A percentile compares a stretch with the other conserved stretches of the same genome.
Conservation (phyloP, 2,797 vertebrate genomes). For the Pagetopsis macropterus region DNA sequence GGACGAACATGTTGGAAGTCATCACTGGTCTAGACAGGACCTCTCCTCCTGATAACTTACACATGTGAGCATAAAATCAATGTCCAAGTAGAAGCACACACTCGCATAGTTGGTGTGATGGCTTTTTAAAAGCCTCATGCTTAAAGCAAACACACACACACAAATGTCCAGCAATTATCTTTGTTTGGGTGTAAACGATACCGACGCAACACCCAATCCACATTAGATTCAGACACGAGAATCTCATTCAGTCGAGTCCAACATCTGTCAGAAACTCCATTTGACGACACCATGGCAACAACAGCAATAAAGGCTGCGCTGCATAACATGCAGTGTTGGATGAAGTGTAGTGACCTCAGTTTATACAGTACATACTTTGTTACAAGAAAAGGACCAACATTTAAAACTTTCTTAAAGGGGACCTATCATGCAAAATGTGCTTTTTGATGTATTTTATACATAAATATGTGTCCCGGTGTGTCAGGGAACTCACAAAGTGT, state of each 20-base stretch:
- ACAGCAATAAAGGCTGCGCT: slow-evolving; percentile 27
- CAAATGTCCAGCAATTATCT: slow-evolving; percentile 45
- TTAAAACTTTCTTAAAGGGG: too few species aligned
- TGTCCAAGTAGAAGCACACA: slow-evolving; percentile 47
- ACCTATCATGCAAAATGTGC: too few species aligned
- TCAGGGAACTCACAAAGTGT: too few species aligned
- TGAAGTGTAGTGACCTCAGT: too few species aligned
- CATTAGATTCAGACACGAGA: slow-evolving; percentile 49
- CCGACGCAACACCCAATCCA: slow-evolving; percentile 28
- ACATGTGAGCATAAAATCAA: slow-evolving; percentile 63
- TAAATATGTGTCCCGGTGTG: too few species aligned
- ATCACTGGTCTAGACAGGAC: slow-evolving; percentile 30
- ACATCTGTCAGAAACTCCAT: slow-evolving; percentile 55
- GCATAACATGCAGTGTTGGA: slow-evolving; percentile 4
- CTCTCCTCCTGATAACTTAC: slow-evolving; percentile 55
- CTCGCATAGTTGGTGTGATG: slow-evolving; percentile 48
- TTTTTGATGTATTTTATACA: too few species aligned
- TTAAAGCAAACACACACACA: slow-evolving; percentile 59
- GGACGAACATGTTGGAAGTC: slow-evolving; percentile 19
- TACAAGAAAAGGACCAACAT: too few species aligned
- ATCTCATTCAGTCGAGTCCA: slow-evolving; percentile 46
- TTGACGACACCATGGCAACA: slow-evolving; percentile 45
- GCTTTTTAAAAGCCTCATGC: slow-evolving; percentile 60
- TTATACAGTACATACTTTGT: too few species aligned
- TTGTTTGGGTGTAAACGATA: slow-evolving; percentile 58